Evolutionary conservation across 2,113 vertebrate species (phyloP).

Genomic region (Ardeotis arabs): DNA sequence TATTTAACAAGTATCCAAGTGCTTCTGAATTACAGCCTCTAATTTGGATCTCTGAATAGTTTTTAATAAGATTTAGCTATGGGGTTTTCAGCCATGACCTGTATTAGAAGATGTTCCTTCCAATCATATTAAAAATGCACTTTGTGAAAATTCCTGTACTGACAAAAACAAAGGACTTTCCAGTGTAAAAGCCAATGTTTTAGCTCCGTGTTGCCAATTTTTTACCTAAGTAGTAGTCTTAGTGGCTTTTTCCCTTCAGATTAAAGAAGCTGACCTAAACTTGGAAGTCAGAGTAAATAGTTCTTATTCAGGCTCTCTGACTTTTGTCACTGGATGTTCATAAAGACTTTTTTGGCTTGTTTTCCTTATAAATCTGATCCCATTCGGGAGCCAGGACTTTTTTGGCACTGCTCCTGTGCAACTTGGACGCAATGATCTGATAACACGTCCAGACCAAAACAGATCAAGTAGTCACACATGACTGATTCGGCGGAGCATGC

Average conservation of each 20-base stretch:
- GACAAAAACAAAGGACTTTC: conserved; percentile 26
- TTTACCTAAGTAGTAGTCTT: background rate
- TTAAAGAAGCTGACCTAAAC: conserved; percentile 26
- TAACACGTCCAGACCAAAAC: conserved; percentile 71
- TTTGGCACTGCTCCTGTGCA: conserved; percentile 70
- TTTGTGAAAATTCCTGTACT: conserved; percentile 30
- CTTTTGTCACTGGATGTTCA: conserved; percentile 64
- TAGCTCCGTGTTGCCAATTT: background rate
- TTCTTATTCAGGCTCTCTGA: conserved; percentile 50
- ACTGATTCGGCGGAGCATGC: conserved; percentile 60
- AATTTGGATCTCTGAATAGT: conserved; percentile 41
- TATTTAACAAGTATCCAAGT: conserved; percentile 33
- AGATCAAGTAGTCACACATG: conserved; percentile 73
- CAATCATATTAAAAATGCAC: conserved; percentile 3
- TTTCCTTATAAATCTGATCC: conserved; percentile 70
- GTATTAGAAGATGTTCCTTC: background rate
- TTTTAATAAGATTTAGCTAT: conserved; percentile 39
- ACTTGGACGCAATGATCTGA: conserved; percentile 68
- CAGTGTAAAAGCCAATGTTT: conserved; percentile 26
- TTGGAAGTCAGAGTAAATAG: conserved; percentile 37
- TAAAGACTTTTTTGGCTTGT: conserved; percentile 48
- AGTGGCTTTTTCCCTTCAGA: background rate
- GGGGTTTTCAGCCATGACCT: background rate
- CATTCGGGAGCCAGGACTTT: conserved; percentile 72
- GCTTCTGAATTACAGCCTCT: conserved; percentile 3